Percentiles rank a stretch among this genome's conserved stretches.
phyloP scores from a whole-genome alignment of 2,113 vertebrate species.

The Porphyrio hochstetteri region DNA sequence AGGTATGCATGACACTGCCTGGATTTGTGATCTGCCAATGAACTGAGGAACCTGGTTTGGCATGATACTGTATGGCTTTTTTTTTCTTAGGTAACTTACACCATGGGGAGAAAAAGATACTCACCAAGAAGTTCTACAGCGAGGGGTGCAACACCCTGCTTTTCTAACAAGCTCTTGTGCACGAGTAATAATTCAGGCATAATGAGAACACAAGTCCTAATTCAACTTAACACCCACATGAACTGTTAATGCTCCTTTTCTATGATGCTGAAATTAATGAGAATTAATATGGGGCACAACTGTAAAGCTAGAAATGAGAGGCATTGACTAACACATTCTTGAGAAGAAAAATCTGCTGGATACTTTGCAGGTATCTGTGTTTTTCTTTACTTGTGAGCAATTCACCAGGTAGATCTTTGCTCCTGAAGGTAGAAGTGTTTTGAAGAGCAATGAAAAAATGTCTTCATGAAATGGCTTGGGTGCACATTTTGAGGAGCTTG shows the following conservation, averaged over 20 bases:
- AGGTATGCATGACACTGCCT: not conserved
- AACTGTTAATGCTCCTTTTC: conserved; percentile 2
- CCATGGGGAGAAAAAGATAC: not conserved
- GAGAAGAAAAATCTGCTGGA: conserved; percentile 5
- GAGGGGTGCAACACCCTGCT: not conserved
- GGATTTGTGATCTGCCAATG: not conserved
- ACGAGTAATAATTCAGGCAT: not conserved
- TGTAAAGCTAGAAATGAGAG: not conserved
- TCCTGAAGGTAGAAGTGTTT: not conserved
- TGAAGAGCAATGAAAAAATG: not conserved
- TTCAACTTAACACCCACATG: not conserved
- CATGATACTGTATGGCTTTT: not conserved
- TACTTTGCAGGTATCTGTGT: not conserved
- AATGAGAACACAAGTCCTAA: not conserved
- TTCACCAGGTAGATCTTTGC: not conserved
- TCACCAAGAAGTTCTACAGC: not conserved
- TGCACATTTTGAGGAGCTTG: not conserved
- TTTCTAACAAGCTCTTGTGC: not conserved
- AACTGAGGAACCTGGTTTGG: not conserved
- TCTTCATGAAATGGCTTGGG: not conserved
- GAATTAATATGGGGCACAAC: not conserved
- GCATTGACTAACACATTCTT: not conserved
- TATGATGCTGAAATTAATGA: not conserved
- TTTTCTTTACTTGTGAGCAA: not conserved
- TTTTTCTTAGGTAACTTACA: not conserved